Evolutionary conservation across 2,888 invertebrate genomes (phyloP).

Genomic region (Orgyia antiqua): DNA sequence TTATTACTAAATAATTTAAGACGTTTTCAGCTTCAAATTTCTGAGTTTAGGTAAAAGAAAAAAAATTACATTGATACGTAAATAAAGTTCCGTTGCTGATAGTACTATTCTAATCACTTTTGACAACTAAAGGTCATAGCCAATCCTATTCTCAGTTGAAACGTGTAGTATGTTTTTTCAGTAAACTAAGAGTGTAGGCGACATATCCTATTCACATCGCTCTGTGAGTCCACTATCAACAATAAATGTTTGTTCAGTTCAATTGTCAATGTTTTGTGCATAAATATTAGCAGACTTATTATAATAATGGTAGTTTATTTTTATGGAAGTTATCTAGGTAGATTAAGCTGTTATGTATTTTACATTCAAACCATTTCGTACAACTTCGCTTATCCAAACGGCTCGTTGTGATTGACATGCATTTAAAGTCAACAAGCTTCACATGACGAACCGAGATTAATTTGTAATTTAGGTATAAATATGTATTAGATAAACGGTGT

Average conservation of each 20-base stretch:
- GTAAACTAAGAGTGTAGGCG: too few species aligned
- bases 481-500: conserved; percentile 70
- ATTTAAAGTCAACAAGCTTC: conserved; percentile 65
- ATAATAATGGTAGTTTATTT: conserved; percentile 73
- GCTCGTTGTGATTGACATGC: conserved; percentile 63
- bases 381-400: conserved; percentile 47
- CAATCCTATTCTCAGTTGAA: too few species aligned
- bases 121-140: too few species aligned
- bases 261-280: conserved; percentile 47
- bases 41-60: too few species aligned
- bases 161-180: too few species aligned
- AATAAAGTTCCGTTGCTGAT: too few species aligned
- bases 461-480: conserved; percentile 69
- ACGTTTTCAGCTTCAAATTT: too few species aligned
- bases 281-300: conserved; percentile 63
- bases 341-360: conserved; percentile 76
- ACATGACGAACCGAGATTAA: conserved; percentile 69
- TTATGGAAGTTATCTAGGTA: conserved; percentile 74
- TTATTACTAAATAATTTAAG: too few species aligned
- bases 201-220: conserved; percentile 60
- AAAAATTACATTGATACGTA: too few species aligned
- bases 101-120: too few species aligned
- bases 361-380: conserved; percentile 56
- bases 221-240: conserved; percentile 35
- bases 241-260: conserved; percentile 32